Evolutionary conservation across 2,113 vertebrate genomes (phyloP).

Genomic region (Chionomys nivalis): DNA sequence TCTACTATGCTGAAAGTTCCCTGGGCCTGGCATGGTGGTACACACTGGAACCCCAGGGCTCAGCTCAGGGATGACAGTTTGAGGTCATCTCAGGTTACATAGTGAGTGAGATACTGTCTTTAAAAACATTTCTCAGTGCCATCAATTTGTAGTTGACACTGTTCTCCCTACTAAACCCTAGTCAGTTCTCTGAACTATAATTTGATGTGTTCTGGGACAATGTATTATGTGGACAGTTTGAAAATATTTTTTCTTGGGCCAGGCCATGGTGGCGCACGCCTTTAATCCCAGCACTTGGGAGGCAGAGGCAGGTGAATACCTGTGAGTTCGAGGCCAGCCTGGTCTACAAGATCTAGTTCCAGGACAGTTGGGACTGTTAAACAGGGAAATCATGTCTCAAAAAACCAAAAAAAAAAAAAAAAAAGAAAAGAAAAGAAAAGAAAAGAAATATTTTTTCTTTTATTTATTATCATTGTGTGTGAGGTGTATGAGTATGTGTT

Average conservation of each 20-base stretch:
- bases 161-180: background rate
- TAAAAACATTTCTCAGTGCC: background rate
- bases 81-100: background rate
- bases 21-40: background rate
- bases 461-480: background rate
- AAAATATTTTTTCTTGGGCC: background rate
- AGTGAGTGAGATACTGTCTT: background rate
- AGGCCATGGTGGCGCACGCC: too few species aligned
- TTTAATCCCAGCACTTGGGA: too few species aligned
- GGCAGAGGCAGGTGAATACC: too few species aligned
- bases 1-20: background rate
- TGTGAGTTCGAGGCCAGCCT: too few species aligned
- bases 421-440: too few species aligned
- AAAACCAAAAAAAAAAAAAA: too few species aligned
- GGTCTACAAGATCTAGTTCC: too few species aligned
- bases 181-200: background rate
- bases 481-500: background rate
- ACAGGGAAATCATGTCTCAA: too few species aligned
- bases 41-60: background rate
- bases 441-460: background rate
- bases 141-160: background rate
- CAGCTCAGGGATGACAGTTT: background rate
- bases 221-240: background rate
- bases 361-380: too few species aligned
- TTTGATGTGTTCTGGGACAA: conserved; percentile 24